Conservation (phyloP, 2,113 vertebrate species). For the Apistogramma diplotaenia region DNA sequence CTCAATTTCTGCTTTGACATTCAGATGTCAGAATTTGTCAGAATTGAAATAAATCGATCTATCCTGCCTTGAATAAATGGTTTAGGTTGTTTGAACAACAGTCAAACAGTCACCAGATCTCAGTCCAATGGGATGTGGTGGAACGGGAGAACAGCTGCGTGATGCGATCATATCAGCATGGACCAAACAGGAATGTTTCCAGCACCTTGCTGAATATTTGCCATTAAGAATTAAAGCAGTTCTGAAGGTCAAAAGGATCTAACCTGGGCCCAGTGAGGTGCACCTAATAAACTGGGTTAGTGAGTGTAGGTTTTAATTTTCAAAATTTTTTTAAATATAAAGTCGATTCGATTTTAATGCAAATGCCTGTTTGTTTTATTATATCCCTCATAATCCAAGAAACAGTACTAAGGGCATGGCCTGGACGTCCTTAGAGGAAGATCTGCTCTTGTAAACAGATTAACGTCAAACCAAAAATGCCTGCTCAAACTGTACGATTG, state of each 20-base stretch:
- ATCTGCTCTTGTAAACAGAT: background rate
- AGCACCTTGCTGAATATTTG: no score
- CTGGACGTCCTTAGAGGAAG: background rate
- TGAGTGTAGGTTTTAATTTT: background rate
- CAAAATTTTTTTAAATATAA: background rate
- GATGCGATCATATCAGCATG: no score
- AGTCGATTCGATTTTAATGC: background rate
- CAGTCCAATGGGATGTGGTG: no score
- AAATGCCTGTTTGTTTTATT: background rate
- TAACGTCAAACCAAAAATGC: background rate
- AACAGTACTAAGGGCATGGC: background rate
- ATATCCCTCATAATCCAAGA: background rate
- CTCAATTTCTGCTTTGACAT: no score
- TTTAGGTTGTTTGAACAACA: no score
- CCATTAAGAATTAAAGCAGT: no score
- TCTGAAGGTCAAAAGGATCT: background rate
- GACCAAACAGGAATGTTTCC: no score
- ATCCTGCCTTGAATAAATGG: no score
- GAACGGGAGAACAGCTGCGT: no score
- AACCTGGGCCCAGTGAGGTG: background rate
- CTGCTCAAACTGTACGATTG: background rate
- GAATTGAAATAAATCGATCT: no score
- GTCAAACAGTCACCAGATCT: no score
- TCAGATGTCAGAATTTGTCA: no score
- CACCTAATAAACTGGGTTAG: background rate